Evolutionary conservation across 2,113 vertebrate genomes (phyloP).

Genomic region (Heterotis niloticus): DNA sequence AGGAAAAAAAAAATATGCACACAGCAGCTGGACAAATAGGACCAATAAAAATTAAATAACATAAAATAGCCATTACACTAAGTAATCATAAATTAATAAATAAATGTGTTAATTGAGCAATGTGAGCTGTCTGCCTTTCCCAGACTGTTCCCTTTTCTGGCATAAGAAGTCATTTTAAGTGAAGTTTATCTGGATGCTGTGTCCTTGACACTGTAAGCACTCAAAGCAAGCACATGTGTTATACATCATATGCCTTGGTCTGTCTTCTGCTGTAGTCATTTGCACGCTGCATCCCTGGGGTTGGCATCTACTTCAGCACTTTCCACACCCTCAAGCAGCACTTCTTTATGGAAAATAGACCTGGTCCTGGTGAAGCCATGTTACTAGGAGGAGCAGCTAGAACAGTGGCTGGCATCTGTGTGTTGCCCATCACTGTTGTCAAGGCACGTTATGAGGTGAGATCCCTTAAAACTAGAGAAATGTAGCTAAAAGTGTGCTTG

Average conservation of each 20-base stretch:
- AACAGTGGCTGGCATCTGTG: conserved; percentile 73
- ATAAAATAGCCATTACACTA: too few species aligned
- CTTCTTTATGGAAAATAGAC: conserved; percentile 64
- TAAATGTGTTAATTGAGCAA: too few species aligned
- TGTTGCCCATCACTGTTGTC: conserved; percentile 64
- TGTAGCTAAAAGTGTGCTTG: neutral
- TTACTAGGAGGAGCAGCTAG: conserved; percentile 80
- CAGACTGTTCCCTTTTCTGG: too few species aligned
- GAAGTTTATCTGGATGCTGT: neutral
- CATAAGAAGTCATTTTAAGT: neutral
- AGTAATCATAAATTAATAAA: too few species aligned
- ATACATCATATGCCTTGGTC: neutral
- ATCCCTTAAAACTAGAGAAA: neutral
- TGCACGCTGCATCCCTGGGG: conserved; percentile 84
- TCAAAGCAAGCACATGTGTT: neutral
- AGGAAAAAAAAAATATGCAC: too few species aligned
- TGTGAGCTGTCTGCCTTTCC: too few species aligned
- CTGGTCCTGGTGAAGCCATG: conserved; percentile 69
- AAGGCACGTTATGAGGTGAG: conserved; percentile 60
- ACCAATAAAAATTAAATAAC: too few species aligned
- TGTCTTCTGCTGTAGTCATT: conserved; percentile 71
- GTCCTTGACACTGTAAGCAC: neutral
- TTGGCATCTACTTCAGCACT: conserved; percentile 94
- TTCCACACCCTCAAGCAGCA: conserved; percentile 80
- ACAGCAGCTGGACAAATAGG: too few species aligned